A percentile compares a stretch with the other conserved stretches of the same genome.
Conservation (phyloP, 2,113 vertebrate genomes). For the Gyps fulvus region DNA sequence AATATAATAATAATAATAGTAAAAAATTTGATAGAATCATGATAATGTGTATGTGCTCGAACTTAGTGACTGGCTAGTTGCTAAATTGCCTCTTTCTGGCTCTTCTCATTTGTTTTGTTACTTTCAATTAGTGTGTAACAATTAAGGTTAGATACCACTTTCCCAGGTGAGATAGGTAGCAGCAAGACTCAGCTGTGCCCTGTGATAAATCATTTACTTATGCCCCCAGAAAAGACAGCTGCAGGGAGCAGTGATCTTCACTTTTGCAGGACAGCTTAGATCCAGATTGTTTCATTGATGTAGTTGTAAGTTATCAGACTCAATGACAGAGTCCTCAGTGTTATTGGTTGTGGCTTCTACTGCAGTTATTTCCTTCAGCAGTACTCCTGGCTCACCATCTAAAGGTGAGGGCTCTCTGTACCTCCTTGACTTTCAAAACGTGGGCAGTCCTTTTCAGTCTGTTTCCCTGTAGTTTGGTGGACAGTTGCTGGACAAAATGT, state of each 20-base stretch:
- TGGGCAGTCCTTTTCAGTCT: not conserved
- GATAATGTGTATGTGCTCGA: not conserved
- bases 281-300: not conserved
- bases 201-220: not conserved
- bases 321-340: not conserved
- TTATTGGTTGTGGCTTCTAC: not conserved
- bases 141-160: not conserved
- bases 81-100: not conserved
- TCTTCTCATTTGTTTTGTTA: not conserved
- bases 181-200: not conserved
- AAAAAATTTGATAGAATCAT: not conserved
- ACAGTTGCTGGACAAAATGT: not conserved
- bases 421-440: not conserved
- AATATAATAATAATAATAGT: not conserved
- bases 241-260: not conserved
- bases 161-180: not conserved
- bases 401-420: not conserved
- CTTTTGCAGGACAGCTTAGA: not conserved
- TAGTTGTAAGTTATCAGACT: slow-evolving; percentile 58
- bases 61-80: not conserved
- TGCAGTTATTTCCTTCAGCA: not conserved
- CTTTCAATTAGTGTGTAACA: not conserved
- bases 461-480: not conserved
- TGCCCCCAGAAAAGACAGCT: not conserved
- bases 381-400: not conserved